A percentile compares a stretch with the other conserved stretches of the same genome.
Conservation (phyloP, 2,113 vertebrate species). For the Grus americana region DNA sequence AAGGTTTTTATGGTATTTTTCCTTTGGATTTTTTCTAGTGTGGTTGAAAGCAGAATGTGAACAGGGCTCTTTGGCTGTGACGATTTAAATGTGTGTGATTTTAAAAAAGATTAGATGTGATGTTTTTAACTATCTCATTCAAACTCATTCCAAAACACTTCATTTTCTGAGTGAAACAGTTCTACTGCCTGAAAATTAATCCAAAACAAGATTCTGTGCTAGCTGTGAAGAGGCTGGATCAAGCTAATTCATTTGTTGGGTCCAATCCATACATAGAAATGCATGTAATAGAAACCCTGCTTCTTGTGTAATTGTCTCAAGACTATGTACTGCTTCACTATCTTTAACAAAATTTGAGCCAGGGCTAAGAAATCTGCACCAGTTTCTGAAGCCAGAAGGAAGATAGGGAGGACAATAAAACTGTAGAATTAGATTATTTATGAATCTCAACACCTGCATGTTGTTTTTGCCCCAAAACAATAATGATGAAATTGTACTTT, state of each 20-base stretch:
- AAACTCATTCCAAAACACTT: constrained; percentile 39
- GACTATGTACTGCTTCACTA: not conserved
- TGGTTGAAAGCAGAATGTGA: not conserved
- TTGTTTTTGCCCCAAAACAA: not conserved
- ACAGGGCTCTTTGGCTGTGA: not conserved
- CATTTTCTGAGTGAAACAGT: constrained; percentile 20
- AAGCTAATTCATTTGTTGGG: not conserved
- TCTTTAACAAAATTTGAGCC: not conserved
- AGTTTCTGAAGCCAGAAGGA: not conserved
- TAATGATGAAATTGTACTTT: not conserved
- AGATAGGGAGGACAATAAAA: not conserved
- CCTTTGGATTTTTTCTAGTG: not conserved
- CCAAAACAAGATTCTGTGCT: constrained; percentile 8
- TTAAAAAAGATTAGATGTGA: constrained; percentile 19
- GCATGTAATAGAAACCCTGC: not conserved
- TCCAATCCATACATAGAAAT: not conserved
- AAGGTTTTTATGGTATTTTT: not conserved
- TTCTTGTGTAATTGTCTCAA: not conserved
- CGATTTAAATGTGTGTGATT: not conserved
- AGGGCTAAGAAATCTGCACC: not conserved
- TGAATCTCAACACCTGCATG: not conserved
- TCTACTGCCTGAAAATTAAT: constrained; percentile 43
- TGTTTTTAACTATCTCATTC: constrained; percentile 36
- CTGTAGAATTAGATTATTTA: not conserved
- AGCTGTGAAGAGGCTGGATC: not conserved